Percentiles rank a stretch among this genome's conserved stretches.
Evolutionary conservation across 2,113 vertebrate species (phyloP).

Genomic region (Trochalopteron elliotii): DNA sequence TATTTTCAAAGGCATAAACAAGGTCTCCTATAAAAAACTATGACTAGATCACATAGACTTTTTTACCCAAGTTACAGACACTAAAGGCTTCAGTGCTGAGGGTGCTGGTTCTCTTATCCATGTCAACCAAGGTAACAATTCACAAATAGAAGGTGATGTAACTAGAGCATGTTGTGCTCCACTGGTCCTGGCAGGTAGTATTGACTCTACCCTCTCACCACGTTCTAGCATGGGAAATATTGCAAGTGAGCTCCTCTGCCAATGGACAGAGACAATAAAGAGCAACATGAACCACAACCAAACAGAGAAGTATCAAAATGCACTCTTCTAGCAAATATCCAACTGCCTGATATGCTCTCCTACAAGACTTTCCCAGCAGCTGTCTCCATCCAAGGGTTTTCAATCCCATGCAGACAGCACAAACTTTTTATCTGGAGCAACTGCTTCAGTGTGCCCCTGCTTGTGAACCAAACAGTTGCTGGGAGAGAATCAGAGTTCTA

Average conservation of each 20-base stretch:
- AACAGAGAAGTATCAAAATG: neutral
- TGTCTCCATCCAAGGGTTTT: neutral
- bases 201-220: neutral
- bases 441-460: neutral
- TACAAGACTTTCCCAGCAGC: neutral
- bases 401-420: neutral
- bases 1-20: neutral
- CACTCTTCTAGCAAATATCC: neutral
- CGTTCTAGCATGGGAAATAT: neutral
- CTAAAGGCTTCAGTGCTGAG: neutral
- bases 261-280: neutral
- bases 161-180: conserved; percentile 32
- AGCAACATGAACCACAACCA: neutral
- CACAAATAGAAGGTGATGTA: conserved; percentile 53
- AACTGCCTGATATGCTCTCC: neutral
- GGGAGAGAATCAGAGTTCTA: neutral
- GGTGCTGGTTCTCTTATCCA: neutral
- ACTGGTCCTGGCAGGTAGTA: conserved; percentile 28
- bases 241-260: neutral
- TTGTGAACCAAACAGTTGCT: neutral
- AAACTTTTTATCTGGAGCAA: neutral
- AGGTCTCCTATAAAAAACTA: neutral
- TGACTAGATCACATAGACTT: neutral
- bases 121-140: conserved; percentile 49
- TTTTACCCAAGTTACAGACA: neutral